Evolutionary conservation across 2,797 vertebrate genomes (phyloP).

Genomic region (Amphiprion clarkii): DNA sequence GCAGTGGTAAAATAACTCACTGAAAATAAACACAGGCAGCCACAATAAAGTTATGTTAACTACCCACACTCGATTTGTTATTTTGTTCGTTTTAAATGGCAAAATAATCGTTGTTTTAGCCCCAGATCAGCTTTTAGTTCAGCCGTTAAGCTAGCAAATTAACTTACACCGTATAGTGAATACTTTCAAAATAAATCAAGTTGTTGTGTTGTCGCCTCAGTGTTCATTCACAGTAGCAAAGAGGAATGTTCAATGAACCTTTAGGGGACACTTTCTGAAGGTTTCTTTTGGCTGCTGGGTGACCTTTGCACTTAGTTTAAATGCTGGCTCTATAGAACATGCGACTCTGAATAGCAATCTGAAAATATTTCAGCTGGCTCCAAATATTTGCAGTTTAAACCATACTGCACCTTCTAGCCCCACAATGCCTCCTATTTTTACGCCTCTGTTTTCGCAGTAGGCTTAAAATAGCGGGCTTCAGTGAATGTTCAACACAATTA

Average conservation of each 20-base stretch:
- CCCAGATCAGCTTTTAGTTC: slow-evolving; percentile 17
- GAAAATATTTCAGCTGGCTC: no score
- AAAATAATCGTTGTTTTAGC: slow-evolving; percentile 9
- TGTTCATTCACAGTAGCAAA: no score
- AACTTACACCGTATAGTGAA: background rate
- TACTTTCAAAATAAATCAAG: slow-evolving; percentile 67
- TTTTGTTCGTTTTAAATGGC: background rate
- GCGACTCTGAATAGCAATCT: background rate
- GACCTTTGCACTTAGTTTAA: no score
- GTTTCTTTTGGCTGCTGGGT: background rate
- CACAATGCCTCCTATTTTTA: background rate
- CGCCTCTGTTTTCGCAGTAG: background rate
- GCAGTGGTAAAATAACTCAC: slow-evolving; percentile 8
- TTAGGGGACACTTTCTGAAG: no score
- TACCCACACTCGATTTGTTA: fast-evolving
- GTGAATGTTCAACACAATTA: background rate
- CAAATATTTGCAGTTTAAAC: background rate
- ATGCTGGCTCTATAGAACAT: background rate
- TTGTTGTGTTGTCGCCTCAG: background rate
- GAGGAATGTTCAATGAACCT: no score
- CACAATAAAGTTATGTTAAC: background rate
- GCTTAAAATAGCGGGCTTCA: background rate
- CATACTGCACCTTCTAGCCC: background rate
- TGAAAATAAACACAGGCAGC: background rate
- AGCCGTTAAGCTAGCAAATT: slow-evolving; percentile 44